Evolutionary conservation across 2,113 vertebrate genomes (phyloP).

Genomic region (Murina feae): DNA sequence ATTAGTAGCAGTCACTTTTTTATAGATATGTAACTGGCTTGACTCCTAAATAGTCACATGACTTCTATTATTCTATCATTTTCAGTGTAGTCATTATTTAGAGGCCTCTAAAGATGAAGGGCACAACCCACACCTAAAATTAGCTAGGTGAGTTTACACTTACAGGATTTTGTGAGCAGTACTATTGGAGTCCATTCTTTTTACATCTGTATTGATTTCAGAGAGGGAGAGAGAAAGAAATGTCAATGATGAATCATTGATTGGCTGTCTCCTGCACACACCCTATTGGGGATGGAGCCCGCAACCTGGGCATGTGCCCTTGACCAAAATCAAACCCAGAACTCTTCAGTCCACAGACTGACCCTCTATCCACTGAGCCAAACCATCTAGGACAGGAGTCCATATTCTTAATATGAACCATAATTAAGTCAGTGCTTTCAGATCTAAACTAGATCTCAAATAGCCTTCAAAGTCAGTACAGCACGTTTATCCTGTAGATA

Average conservation of each 20-base stretch:
- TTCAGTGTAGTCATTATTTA: not conserved
- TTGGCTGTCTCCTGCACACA: no score
- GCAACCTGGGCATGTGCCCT: no score
- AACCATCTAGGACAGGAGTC: not conserved
- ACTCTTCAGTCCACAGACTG: no score
- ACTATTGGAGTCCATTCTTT: not conserved
- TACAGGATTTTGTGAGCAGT: not conserved
- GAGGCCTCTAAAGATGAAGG: not conserved
- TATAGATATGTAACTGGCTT: not conserved
- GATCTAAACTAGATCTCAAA: not conserved
- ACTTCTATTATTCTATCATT: constrained; percentile 13
- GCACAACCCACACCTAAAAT: constrained; percentile 5
- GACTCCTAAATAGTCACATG: not conserved
- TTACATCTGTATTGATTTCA: no score
- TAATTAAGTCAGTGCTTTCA: not conserved
- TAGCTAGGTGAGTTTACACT: not conserved
- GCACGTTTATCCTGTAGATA: not conserved
- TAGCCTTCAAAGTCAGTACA: not conserved
- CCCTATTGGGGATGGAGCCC: no score
- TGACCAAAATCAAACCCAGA: no score
- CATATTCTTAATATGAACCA: not conserved
- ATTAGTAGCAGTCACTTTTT: not conserved
- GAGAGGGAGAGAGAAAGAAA: no score
- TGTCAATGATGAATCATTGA: no score
- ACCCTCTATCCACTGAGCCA: no score